A percentile compares a stretch with the other conserved stretches of the same genome.
phyloP scores from a whole-genome alignment of 2,113 vertebrate genomes.

The Ceyx cyanopectus region DNA sequence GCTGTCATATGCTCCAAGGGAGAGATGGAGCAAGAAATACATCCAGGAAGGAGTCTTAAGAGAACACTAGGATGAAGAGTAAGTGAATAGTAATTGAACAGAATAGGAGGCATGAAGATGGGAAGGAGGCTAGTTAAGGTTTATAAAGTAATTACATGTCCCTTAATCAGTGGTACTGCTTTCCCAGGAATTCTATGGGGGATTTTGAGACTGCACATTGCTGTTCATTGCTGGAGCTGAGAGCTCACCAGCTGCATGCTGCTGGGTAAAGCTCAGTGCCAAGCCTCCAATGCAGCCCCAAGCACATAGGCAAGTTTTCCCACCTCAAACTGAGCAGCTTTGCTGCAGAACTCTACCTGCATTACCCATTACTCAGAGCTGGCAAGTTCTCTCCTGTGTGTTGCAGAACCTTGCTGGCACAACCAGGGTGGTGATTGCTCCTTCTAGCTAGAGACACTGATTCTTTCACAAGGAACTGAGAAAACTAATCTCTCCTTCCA shows the following conservation, averaged over 20 bases:
- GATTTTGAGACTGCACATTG: not conserved
- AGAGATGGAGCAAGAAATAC: not conserved
- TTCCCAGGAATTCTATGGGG: not conserved
- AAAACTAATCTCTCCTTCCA: slow-evolving; percentile 17
- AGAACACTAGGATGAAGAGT: not conserved
- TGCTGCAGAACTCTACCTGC: not conserved
- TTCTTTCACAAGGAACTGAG: not conserved
- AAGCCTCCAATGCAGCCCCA: not conserved
- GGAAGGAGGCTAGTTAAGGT: not conserved
- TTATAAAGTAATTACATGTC: not conserved
- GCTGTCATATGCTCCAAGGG: not conserved
- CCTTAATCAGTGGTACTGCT: not conserved
- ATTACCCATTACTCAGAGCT: not conserved
- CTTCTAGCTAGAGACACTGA: not conserved
- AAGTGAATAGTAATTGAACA: not conserved
- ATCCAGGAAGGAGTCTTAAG: not conserved
- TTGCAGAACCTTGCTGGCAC: not conserved
- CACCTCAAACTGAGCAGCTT: not conserved
- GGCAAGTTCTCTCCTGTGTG: not conserved
- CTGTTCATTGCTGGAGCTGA: not conserved
- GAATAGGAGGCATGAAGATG: not conserved
- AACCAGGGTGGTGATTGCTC: not conserved
- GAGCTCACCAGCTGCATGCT: not conserved
- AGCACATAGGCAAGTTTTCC: not conserved
- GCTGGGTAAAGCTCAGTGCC: not conserved